Evolutionary conservation across 2,113 vertebrate species (phyloP).

Genomic region (Cryptotis parvus): DNA sequence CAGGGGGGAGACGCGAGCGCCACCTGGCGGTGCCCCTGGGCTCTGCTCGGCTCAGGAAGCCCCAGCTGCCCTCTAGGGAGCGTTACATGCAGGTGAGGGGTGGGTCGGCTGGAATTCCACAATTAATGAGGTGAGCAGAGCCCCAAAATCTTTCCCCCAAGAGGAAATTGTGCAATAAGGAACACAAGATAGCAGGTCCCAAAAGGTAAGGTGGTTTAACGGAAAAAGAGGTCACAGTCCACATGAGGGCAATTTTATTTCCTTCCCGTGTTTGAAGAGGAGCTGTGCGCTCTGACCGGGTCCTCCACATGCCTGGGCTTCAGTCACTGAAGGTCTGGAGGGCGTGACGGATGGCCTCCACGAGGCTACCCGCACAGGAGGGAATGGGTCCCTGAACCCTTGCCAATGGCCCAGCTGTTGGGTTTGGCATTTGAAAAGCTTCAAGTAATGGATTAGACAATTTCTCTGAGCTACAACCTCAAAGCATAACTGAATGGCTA

Average conservation of each 20-base stretch:
- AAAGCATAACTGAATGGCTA: slow-evolving; percentile 24
- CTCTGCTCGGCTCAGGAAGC: not conserved
- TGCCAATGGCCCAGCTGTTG: not conserved
- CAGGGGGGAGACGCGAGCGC: not conserved
- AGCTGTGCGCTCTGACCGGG: not conserved
- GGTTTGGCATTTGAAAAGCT: slow-evolving; percentile 38
- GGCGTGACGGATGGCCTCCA: not conserved
- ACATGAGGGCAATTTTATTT: not conserved
- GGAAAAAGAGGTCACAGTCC: not conserved
- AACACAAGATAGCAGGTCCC: not conserved
- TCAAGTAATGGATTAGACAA: not conserved
- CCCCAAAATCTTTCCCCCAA: not conserved
- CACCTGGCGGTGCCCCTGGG: not conserved
- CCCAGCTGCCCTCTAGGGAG: not conserved
- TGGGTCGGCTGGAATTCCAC: not conserved
- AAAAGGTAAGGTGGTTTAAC: not conserved
- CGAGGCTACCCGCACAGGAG: not conserved
- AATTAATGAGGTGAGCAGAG: not conserved
- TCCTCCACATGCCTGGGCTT: not conserved
- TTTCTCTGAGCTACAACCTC: not conserved
- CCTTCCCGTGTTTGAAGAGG: not conserved
- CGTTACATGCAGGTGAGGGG: not conserved
- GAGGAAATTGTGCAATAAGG: not conserved
- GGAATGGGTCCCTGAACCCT: not conserved
- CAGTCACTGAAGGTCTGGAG: not conserved